Base-by-base conservation (phyloP, 1,140 invertebrate species). In the Caenorhabditis tropicalis region DNA sequence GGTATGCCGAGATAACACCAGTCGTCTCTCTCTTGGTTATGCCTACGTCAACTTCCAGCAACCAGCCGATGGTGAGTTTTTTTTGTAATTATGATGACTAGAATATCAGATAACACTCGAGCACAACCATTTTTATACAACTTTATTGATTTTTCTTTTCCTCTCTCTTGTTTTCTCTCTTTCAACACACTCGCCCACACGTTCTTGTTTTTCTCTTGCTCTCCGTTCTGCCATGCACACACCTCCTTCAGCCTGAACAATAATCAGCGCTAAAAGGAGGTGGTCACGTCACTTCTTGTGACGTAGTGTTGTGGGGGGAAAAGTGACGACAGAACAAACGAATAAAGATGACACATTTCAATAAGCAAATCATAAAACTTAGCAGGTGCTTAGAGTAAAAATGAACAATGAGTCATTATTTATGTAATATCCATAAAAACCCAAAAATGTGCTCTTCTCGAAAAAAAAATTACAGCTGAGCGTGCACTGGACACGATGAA, bases 31-130 rank as follows among this genome's bases (percentile, higher is more conserved):
- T 36, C 93, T 99, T 84, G 98, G 98, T 85, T 99, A 99, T 93
- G 98, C 98, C 87, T 99, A 99, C 92, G 97, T 99, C 87, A 99
- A 99, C 93, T 99, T 99, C 92, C 97, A 99, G 92, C 96, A 99
- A 92, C 96, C 97, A 87, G 95, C 95, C 88, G 98, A 99, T 94
- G 90, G 89, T 90, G 81, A 82, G 79, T 79, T 12, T 43, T 5
- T 6, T 12, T 12, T 43, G 5, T 12, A 43, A 5, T 43, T 43
- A 6, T 19, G 49, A n/a, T n/a, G n/a, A n/a, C n/a, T n/a, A n/a
- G n/a, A n/a, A n/a, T n/a, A n/a, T n/a, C n/a, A n/a, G n/a, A n/a
- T n/a, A n/a, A n/a, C n/a, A n/a, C n/a, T n/a, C n/a, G n/a, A n/a
- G n/a, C n/a, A n/a, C n/a, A n/a, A n/a, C n/a, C n/a, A n/a, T n/a